Conservation (phyloP, 23 tunicate genomes). For the Pegea sp. region DNA sequence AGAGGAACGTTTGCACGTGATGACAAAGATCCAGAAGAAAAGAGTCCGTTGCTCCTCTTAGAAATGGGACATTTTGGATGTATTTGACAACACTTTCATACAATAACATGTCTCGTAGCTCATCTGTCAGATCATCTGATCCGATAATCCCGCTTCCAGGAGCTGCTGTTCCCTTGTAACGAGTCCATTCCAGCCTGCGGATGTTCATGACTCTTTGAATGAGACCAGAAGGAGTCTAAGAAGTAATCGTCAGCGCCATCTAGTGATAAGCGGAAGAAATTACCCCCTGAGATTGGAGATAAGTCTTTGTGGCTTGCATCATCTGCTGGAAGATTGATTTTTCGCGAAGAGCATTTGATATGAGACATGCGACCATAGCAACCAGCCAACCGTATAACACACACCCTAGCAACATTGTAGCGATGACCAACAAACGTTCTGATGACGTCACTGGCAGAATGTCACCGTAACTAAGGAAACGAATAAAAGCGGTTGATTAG, state of each 20-base stretch:
- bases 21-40: conserved; percentile 53
- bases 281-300: conserved; percentile 46
- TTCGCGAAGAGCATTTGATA: conserved; percentile 35
- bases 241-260: not conserved
- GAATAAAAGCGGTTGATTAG: not conserved
- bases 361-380: conserved; percentile 68
- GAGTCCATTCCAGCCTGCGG: conserved; percentile 45
- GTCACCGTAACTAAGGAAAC: conserved; percentile 47
- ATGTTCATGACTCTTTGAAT: conserved; percentile 49
- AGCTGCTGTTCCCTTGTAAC: conserved; percentile 51
- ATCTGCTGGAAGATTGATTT: conserved; percentile 22
- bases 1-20: conserved; percentile 29
- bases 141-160: conserved; percentile 62
- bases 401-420: conserved; percentile 59
- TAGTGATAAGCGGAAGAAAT: not conserved
- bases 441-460: conserved; percentile 46
- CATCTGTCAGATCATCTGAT: conserved; percentile 14
- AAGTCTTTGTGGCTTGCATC: conserved; percentile 35
- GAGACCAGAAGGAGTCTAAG: conserved; percentile 29
- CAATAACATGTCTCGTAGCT: conserved; percentile 32
- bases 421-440: conserved; percentile 29
- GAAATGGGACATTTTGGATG: conserved; percentile 38
- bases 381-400: conserved; percentile 87
- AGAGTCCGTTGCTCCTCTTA: conserved; percentile 39
- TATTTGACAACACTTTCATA: conserved; percentile 65